These are phyloP conservation scores for Reinhardtius hippoglossoides DNA, from an alignment of 2,113 vertebrate species.

Conservation along the genomic window DNA sequence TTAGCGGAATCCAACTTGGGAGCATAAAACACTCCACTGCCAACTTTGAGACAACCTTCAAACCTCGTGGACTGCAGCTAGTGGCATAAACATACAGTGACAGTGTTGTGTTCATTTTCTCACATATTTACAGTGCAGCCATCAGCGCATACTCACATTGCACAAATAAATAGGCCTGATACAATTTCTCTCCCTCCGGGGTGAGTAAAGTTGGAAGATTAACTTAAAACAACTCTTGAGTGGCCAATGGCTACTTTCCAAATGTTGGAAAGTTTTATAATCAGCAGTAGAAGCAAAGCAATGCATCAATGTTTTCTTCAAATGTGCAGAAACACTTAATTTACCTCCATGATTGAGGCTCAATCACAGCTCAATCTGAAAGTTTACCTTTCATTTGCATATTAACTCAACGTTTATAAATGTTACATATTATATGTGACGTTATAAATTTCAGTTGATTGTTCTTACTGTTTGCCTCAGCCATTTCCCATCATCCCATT, in stretches of 20 bases:
- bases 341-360: neutral
- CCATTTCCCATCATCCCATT: neutral
- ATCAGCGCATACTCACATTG: too few relatives aligned
- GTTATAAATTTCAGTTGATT: neutral
- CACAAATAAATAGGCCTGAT: too few relatives aligned
- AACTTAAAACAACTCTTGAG: neutral
- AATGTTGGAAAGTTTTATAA: neutral
- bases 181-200: too few relatives aligned
- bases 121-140: too few relatives aligned
- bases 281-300: neutral
- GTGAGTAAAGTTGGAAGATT: too few relatives aligned
- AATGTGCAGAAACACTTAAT: neutral
- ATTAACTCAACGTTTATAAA: neutral
- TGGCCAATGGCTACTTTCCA: neutral
- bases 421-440: neutral
- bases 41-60: neutral
- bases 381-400: conserved; percentile 7
- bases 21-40: neutral
- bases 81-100: neutral
- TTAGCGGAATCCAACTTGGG: conserved; percentile 25
- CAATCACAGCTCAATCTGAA: neutral
- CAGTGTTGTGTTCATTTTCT: too few relatives aligned
- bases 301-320: neutral
- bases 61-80: neutral
- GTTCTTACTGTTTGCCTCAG: neutral